These are phyloP conservation scores for Phymatocera aterrima DNA, from an alignment of 2,888 invertebrate genomes.

Conservation along the genomic window DNA sequence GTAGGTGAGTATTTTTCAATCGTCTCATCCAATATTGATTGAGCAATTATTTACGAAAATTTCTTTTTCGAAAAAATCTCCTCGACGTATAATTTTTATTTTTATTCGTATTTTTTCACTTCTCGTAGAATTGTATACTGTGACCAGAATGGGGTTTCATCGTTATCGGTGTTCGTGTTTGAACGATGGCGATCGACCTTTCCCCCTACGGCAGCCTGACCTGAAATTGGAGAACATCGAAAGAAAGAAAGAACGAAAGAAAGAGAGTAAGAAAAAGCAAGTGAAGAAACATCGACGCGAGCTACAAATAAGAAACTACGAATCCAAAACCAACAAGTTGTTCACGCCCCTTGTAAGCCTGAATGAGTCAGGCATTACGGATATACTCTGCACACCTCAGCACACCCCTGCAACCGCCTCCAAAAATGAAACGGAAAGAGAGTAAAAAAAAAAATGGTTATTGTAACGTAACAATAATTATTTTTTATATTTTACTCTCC, in stretches of 20 bases:
- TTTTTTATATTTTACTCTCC: neutral
- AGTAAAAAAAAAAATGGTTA: no score
- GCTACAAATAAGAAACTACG: neutral
- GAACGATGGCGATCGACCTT: neutral
- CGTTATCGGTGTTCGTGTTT: neutral
- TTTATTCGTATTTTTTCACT: no score
- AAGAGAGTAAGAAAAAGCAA: neutral
- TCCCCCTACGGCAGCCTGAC: conserved; percentile 1
- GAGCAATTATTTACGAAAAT: neutral
- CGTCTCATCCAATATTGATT: no score
- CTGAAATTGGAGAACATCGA: conserved; percentile 22
- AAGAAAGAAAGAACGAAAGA: neutral
- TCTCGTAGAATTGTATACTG: neutral
- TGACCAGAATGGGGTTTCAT: neutral
- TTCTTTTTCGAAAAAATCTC: neutral
- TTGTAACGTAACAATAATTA: no score
- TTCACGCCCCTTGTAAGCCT: conserved; percentile 10
- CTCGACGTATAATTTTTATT: no score
- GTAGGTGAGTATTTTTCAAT: conserved; percentile 52
- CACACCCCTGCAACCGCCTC: conserved; percentile 10
- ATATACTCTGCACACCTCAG: conserved; percentile 24
- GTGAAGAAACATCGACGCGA: neutral
- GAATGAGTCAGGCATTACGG: neutral
- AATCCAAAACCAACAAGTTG: conserved; percentile 27
- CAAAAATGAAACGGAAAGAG: neutral